These are phyloP conservation scores for Takifugu flavidus DNA, from an alignment of 2,113 vertebrate genomes.

Conservation along the genomic window DNA sequence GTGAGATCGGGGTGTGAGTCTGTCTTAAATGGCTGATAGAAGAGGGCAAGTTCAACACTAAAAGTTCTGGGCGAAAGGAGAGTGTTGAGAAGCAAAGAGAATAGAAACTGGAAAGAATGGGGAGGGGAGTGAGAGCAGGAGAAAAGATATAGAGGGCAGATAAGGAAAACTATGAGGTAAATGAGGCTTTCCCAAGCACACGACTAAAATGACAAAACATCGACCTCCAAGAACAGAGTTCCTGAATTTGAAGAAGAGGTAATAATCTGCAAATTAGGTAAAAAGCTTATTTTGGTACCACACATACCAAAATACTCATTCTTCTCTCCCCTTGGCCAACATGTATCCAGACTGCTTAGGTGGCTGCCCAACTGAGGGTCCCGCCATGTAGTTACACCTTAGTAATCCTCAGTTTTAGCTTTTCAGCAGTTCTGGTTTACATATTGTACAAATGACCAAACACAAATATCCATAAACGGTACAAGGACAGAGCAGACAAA, in stretches of 20 bases:
- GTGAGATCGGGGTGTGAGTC: slow-evolving; percentile 74
- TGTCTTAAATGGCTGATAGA: slow-evolving; percentile 74
- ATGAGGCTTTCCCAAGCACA: slow-evolving; percentile 19
- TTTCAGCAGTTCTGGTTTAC: too few relatives aligned
- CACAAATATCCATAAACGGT: background rate
- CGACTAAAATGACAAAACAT: slow-evolving; percentile 44
- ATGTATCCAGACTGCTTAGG: slow-evolving; percentile 70
- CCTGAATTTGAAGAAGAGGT: background rate
- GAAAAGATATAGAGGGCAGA: slow-evolving; percentile 23
- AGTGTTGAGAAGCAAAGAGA: slow-evolving; percentile 18
- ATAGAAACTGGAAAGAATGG: slow-evolving; percentile 6
- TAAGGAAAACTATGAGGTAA: background rate
- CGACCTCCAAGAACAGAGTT: slow-evolving; percentile 31
- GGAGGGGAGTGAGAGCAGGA: slow-evolving; percentile 1
- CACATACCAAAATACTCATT: background rate
- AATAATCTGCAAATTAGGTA: too few relatives aligned
- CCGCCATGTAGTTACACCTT: slow-evolving; percentile 72
- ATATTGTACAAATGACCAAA: background rate
- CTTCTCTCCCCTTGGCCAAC: slow-evolving; percentile 70
- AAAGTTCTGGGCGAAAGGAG: slow-evolving; percentile 41
- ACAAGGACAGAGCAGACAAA: background rate
- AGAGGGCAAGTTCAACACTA: slow-evolving; percentile 76
- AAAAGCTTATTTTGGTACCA: too few relatives aligned
- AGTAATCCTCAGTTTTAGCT: slow-evolving; percentile 56
- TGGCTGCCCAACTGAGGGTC: slow-evolving; percentile 74